Percentiles rank a stretch among this genome's conserved stretches.
Evolutionary conservation across 2,797 vertebrate genomes (phyloP).

Genomic region (Neosalanx taihuensis): DNA sequence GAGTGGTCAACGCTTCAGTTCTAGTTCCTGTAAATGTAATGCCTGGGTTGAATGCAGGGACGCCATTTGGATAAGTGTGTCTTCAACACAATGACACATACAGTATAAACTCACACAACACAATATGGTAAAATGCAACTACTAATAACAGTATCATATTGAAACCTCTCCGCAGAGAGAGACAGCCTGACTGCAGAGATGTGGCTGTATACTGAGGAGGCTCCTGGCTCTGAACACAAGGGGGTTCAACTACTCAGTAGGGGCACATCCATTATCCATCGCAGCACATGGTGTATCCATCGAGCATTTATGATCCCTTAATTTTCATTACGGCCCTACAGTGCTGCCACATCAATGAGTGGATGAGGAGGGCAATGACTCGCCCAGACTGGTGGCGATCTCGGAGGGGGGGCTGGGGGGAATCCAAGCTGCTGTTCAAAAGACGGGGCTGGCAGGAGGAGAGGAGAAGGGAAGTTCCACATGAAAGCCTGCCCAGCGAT

Average conservation of each 20-base stretch:
- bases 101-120: too few species aligned
- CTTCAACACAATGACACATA: too few species aligned
- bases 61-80: too few species aligned
- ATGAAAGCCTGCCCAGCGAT: conserved; percentile 48
- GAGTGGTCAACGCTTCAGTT: not conserved
- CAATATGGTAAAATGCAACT: too few species aligned
- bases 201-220: not conserved
- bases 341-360: conserved; percentile 61
- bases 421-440: conserved; percentile 55
- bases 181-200: too few species aligned
- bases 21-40: not conserved
- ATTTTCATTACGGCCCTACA: conserved; percentile 51
- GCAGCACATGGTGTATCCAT: conserved; percentile 59
- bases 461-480: conserved; percentile 49
- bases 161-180: not conserved
- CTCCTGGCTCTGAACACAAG: conserved; percentile 1
- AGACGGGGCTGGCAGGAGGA: conserved; percentile 33
- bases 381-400: conserved; percentile 44
- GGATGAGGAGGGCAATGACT: conserved; percentile 42
- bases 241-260: conserved; percentile 9
- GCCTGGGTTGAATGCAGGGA: not conserved
- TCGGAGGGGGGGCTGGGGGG: conserved; percentile 28
- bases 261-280: conserved; percentile 31
- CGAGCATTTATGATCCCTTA: conserved; percentile 56
- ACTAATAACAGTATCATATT: too few species aligned